A percentile compares a stretch with the other conserved stretches of the same genome.
Evolutionary conservation across 1,140 invertebrate genomes (phyloP).

Genomic region (Cyphomyrmex costatus): DNA sequence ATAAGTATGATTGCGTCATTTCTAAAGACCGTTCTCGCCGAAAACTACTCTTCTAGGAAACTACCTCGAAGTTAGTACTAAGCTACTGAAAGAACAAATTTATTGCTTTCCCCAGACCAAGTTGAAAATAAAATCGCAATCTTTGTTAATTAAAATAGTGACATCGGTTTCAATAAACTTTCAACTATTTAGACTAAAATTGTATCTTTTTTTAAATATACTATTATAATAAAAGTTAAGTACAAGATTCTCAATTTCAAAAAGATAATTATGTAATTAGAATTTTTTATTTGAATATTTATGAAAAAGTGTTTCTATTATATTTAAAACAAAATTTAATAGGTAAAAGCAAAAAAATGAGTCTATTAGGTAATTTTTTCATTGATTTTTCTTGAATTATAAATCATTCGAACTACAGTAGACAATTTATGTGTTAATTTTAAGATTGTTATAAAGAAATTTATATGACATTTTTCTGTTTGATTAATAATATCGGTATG

Average conservation of each 20-base stretch:
- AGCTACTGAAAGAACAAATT: not conserved
- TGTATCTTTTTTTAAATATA: too few species aligned
- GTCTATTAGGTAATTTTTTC: too few species aligned
- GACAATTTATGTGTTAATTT: not conserved
- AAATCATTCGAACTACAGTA: not conserved
- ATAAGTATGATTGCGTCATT: conserved; percentile 36
- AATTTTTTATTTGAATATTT: too few species aligned
- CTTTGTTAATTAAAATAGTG: not conserved
- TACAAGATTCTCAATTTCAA: too few species aligned
- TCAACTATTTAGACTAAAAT: not conserved
- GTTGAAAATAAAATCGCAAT: not conserved
- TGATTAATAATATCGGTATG: not conserved
- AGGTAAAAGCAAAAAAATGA: not conserved
- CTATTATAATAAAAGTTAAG: too few species aligned
- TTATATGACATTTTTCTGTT: not conserved
- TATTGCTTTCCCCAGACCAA: not conserved
- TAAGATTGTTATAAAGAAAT: not conserved
- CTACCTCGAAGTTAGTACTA: not conserved
- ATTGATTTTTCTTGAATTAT: not conserved
- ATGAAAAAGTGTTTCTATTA: too few species aligned
- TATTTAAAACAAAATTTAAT: not conserved
- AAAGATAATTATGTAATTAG: too few species aligned
- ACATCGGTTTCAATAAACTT: not conserved
- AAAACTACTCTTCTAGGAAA: conserved; percentile 10
- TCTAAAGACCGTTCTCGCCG: not conserved